These are phyloP conservation scores for Formica exsecta DNA, from an alignment of 1,140 invertebrate genomes.

Conservation along the genomic window DNA sequence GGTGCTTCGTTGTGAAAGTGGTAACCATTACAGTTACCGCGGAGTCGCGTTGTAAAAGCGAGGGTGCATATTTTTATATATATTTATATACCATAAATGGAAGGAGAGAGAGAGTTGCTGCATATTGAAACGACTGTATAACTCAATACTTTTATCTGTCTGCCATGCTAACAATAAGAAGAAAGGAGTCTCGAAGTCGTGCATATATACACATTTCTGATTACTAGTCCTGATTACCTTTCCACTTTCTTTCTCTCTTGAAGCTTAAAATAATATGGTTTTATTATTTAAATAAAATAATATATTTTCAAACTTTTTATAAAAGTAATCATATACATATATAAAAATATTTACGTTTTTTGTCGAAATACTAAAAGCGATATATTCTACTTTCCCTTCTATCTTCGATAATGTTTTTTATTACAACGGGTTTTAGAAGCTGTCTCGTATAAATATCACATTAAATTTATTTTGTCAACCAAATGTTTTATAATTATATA, in stretches of 20 bases:
- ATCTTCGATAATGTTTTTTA: too few relatives aligned
- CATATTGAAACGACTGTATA: constrained; percentile 50
- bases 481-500: too few relatives aligned
- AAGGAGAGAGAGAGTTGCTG: constrained; percentile 15
- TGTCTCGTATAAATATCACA: too few relatives aligned
- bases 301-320: too few relatives aligned
- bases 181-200: not conserved
- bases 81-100: not conserved
- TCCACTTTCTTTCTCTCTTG: not conserved
- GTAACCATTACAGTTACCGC: constrained; percentile 75
- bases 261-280: not conserved
- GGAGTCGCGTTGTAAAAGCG: constrained; percentile 71
- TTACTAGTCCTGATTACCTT: not conserved
- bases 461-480: too few relatives aligned
- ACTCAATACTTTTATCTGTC: constrained; percentile 63
- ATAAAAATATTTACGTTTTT: too few relatives aligned
- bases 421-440: too few relatives aligned
- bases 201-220: not conserved
- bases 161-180: not conserved
- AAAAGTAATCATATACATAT: too few relatives aligned
- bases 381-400: too few relatives aligned
- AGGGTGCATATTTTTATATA: constrained; percentile 38
- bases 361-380: too few relatives aligned
- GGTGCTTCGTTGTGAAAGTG: constrained; percentile 73
- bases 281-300: too few relatives aligned